Base-by-base conservation (phyloP, 92 coral and sea anemone genomes). In the Epizoanthus stellaris region DNA sequence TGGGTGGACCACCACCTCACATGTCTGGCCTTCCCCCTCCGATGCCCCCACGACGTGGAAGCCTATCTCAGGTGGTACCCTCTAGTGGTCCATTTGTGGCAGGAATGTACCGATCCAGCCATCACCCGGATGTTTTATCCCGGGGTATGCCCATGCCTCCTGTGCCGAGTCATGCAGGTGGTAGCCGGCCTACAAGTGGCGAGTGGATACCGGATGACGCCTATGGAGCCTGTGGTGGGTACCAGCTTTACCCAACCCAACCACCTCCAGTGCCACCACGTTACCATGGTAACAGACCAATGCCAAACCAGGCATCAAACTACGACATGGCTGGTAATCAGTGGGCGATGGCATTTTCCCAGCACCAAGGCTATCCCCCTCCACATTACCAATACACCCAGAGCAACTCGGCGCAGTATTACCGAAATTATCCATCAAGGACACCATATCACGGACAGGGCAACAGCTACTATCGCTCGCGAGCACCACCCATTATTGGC, bases 401-500 rank as follows among this genome's bases (percentile, higher is more conserved):
- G n/a, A 82, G 77, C 6, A 68, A 80, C 53, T 70, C 85, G 5
- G 80, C 80, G 2, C 83, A 91, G 5, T 89, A 85, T 54, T 61
- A 66, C 45, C 73, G 83, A 57, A 90, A 70, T 34, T 73, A 72
- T 67, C 82, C 81, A 30, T 86, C 79, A 2, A 79, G 91, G 40
- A 77, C 85, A 12, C 91, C 85, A 6, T 90, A 87, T 30, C 88
- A 89, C 10, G 95, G 98, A 10, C 98, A 94, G 80, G 60, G 90
- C 0, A 94, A 94, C 25, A 74, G 91, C 16, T 97, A 89, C 79
- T 86, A 87, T 70, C 74, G 92, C 36, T 91, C 97, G 42, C 87
- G 99, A n/a, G 98, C 96, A 0, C 94, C 94, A 3, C 99, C 99
- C 0, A 91, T 85, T 16, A 88, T 90, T 16, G 96, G 87, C 39